These are phyloP conservation scores for Drosophila kuntzei DNA, from an alignment of 2,888 invertebrate genomes.

Conservation along the genomic window DNA sequence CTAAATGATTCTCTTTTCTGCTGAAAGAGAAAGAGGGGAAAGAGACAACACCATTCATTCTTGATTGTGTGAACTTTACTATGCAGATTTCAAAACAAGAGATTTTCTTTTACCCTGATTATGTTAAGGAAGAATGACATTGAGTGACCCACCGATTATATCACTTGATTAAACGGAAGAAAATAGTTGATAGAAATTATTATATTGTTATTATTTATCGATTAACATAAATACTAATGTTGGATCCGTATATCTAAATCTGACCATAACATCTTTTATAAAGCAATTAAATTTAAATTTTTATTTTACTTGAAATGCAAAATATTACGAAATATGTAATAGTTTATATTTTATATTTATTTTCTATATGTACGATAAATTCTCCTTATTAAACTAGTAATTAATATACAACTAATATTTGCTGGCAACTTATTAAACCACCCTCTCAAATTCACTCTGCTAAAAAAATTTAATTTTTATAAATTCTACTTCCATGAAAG, in stretches of 20 bases:
- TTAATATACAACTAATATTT: too few species aligned
- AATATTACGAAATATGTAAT: too few species aligned
- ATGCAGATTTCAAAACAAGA: conserved; percentile 56
- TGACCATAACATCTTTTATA: too few species aligned
- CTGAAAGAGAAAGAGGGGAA: not conserved
- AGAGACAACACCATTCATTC: conserved; percentile 34
- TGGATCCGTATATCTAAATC: too few species aligned
- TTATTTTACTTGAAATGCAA: too few species aligned
- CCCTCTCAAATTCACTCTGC: not conserved
- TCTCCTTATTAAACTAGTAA: too few species aligned
- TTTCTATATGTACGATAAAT: too few species aligned
- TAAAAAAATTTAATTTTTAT: not conserved
- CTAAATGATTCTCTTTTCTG: conserved; percentile 26
- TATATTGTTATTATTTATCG: too few species aligned
- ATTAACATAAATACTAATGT: too few species aligned
- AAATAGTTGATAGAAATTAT: not conserved
- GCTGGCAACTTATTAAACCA: not conserved
- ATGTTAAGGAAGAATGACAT: conserved; percentile 19
- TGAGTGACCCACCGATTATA: not conserved
- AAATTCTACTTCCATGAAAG: not conserved
- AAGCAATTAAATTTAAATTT: too few species aligned
- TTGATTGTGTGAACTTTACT: conserved; percentile 42
- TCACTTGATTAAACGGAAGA: not conserved
- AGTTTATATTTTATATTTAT: too few species aligned
- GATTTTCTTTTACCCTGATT: conserved; percentile 30